Evolutionary conservation across 2,113 vertebrate species (phyloP).

Genomic region (Dascyllus trimaculatus): DNA sequence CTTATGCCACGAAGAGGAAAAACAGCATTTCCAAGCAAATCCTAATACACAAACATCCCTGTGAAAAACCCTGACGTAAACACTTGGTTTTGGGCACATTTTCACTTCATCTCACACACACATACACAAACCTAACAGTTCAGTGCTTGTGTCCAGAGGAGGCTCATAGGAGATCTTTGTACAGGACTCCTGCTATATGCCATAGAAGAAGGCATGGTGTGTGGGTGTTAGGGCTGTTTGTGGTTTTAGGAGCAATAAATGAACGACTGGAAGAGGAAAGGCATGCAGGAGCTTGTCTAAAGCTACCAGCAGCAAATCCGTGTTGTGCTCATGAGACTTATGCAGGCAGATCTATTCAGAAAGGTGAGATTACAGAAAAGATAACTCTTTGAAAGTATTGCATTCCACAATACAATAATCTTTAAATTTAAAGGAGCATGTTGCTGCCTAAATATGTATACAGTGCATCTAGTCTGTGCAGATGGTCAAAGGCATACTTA

Average conservation of each 20-base stretch:
- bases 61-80: constrained; percentile 37
- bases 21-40: constrained; percentile 38
- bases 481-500: neutral
- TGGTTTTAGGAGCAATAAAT: constrained; percentile 48
- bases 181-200: constrained; percentile 28
- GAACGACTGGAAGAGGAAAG: constrained; percentile 15
- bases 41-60: constrained; percentile 19
- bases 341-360: neutral
- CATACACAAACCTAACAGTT: constrained; percentile 51
- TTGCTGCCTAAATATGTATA: neutral
- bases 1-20: constrained; percentile 19
- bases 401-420: neutral
- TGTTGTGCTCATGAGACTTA: constrained; percentile 6
- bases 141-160: constrained; percentile 44
- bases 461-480: neutral
- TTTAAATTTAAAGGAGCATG: neutral
- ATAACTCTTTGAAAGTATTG: neutral
- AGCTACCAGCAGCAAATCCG: constrained; percentile 2
- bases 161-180: constrained; percentile 70
- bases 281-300: constrained; percentile 29
- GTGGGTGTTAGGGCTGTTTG: constrained; percentile 57
- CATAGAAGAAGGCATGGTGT: constrained; percentile 19
- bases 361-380: neutral
- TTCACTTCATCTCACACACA: constrained; percentile 26
- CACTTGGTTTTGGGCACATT: constrained; percentile 8